Base-by-base conservation (phyloP, 2,888 invertebrate species). In the Drosophila suboccidentalis region DNA sequence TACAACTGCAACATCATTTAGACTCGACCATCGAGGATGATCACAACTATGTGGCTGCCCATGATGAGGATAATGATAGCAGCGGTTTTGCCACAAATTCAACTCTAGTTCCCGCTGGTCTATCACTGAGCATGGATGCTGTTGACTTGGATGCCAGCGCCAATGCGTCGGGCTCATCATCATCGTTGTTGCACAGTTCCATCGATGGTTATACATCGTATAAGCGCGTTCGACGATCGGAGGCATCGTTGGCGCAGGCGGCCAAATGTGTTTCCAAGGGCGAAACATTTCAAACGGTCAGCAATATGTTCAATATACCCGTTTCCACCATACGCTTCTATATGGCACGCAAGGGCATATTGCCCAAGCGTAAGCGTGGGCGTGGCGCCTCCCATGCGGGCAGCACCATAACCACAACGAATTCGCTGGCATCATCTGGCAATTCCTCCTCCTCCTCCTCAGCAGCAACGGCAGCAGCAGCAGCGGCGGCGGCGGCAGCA, bases 211-310 rank as follows among this genome's bases (percentile, higher is more conserved):
- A 86, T 4, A 84, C 89, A 4, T 90, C 92, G n/a, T 89, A 91
- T 15, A 92, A 92, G 69, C 92, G 96, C 36, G 95, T 96, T 80
- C 94, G 97, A 0, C 94, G 97, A 80, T 96, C 96, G 34, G 97
- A 97, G 91, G 95, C 95, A 50, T 95, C 96, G 82, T 91, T 97
- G 55, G 94, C 96, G n/a, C 95, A 96, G 90, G 97, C 97, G 0
- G 97, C 97, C 3, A 96, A 97, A 91, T 96, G 96, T 92, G 97
- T 97, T 72, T 96, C 96, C n/a, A 95, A 96, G 61, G 97, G 97
- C 1, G 96, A 96, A 93, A 97, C 97, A 86, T 97, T 97, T 94
- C 97, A 97, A 93, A 96, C 96, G 1, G 97, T 97, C 34, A 97
- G 96, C 66, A 96, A 97, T 89, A 96, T 96, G 94, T 97, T 96